Evolutionary conservation across 2,797 vertebrate species (phyloP).

Genomic region (Fringilla coelebs): DNA sequence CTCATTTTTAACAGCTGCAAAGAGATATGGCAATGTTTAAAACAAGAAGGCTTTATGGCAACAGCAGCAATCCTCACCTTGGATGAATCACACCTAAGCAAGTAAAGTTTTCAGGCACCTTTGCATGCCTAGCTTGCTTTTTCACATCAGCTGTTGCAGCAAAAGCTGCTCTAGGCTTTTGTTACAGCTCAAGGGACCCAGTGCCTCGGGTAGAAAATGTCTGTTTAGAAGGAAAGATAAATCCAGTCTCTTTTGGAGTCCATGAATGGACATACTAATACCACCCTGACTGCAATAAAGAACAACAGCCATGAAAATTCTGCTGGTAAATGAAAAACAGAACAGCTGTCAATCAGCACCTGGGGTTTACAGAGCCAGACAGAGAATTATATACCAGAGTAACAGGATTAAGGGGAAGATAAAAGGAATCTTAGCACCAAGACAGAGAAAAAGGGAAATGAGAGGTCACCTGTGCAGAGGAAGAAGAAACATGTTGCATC

Average conservation of each 20-base stretch:
- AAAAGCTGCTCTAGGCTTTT: neutral
- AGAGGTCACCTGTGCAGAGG: neutral
- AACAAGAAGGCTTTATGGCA: neutral
- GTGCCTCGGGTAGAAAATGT: neutral
- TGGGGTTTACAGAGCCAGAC: neutral
- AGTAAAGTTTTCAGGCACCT: neutral
- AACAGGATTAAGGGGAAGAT: neutral
- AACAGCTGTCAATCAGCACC: neutral
- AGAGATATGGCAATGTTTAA: neutral
- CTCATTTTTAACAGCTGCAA: neutral
- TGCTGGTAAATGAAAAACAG: neutral
- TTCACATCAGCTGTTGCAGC: neutral
- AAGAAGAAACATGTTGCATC: neutral
- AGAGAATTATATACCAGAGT: neutral
- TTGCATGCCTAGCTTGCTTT: neutral
- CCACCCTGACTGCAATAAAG: neutral
- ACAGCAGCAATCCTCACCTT: neutral
- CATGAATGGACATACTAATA: neutral
- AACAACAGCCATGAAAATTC: neutral
- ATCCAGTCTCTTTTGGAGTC: neutral
- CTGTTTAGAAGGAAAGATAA: neutral
- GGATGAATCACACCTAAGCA: neutral
- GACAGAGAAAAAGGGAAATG: neutral
- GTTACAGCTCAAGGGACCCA: neutral
- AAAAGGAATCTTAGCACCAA: neutral